Base-by-base conservation (phyloP, 92 coral and sea anemone species). In the Actinostola sp. region DNA sequence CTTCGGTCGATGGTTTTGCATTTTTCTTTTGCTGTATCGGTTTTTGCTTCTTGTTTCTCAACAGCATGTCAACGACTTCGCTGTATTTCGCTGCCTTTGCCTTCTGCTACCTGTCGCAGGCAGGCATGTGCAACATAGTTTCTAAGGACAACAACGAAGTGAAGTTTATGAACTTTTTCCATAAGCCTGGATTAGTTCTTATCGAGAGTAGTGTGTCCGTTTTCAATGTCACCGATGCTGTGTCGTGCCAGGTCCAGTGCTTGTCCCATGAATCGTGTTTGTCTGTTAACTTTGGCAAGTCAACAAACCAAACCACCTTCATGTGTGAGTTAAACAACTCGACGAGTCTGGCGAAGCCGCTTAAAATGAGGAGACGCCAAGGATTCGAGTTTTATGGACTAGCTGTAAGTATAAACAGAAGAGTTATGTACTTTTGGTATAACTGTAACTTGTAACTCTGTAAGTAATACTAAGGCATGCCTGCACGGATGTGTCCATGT, bases 211-310 rank as follows among this genome's bases (percentile, higher is more conserved):
- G 4, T 6, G 34, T 54, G 13, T 2, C 29, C 1, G 33, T 21
- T 21, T 21, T 23, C 3, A 27, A 54, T 1, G 61, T 27, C 15
- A 54, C 31, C 31, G 31, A 54, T 54, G 34, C 21, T 28, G 9
- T 3, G 17, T 54, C 61, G 61, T 54, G 61, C 21, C 61, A 54
- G 17, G 9, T 54, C 6, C 29, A 23, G 1, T 54, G 61, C 21
- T 11, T 54, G 9, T 4, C 1, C 33, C 61, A 54, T 17, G 15
- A 8, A 12, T 54, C 61, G 5, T 54, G 61, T 27, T 54, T 54
- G 61, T 54, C 61, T 54, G 17, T 54, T 17, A 54, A 54, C 61
- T 23, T 54, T 54, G 61, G 61, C 2, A 54, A 54, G 33, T 8
- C 3, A 21, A 14, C 54, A 36, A 19, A 46, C 3, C 53, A 46